Evolutionary conservation across 2,888 invertebrate genomes (phyloP).

Genomic region (Euplagia quadripunctaria): DNA sequence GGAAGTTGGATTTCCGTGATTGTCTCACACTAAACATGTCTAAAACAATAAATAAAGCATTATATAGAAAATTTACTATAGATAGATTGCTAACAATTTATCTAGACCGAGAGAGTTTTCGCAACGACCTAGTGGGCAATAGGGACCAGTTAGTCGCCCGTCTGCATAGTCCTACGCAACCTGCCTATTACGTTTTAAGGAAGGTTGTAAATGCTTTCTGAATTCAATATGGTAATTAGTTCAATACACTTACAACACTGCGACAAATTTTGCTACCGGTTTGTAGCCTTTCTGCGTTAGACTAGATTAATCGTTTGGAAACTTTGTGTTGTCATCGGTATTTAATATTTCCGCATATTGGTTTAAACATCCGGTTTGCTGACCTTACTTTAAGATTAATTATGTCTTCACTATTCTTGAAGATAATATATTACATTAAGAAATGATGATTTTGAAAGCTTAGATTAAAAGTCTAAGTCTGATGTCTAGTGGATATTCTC

Average conservation of each 20-base stretch:
- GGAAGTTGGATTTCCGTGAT: not conserved
- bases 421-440: not conserved
- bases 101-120: slow-evolving; percentile 39
- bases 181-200: slow-evolving; percentile 55
- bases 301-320: not conserved
- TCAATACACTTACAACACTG: slow-evolving; percentile 56
- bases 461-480: too few relatives aligned
- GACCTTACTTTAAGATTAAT: not conserved
- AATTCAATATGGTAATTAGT: slow-evolving; percentile 60
- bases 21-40: not conserved
- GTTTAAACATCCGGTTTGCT: slow-evolving; percentile 10
- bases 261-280: slow-evolving; percentile 45
- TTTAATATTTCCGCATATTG: slow-evolving; percentile 11
- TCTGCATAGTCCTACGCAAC: slow-evolving; percentile 58
- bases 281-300: slow-evolving; percentile 9
- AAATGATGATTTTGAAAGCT: not conserved
- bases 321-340: slow-evolving; percentile 8
- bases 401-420: not conserved
- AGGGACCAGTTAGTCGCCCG: slow-evolving; percentile 50
- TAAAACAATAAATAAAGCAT: slow-evolving; percentile 3
- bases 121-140: slow-evolving; percentile 45
- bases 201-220: slow-evolving; percentile 56
- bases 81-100: slow-evolving; percentile 43
- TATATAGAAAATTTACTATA: slow-evolving; percentile 14
- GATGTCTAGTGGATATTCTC: too few relatives aligned